Evolutionary conservation across 2,113 vertebrate species (phyloP).

Genomic region (Steatornis caripensis): DNA sequence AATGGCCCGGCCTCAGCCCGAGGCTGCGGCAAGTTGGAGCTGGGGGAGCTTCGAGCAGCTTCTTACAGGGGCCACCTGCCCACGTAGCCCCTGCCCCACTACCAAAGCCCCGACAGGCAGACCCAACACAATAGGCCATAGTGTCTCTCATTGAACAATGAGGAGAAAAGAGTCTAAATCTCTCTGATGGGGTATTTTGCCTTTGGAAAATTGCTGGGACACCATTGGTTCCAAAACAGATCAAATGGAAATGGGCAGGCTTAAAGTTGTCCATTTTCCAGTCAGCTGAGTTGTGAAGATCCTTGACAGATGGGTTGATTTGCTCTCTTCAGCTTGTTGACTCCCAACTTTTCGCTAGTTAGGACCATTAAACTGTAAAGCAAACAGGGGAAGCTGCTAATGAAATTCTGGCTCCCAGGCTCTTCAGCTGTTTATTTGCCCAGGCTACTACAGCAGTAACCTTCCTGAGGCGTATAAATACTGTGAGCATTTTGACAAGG

Average conservation of each 20-base stretch:
- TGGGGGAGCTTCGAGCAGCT: too few relatives aligned
- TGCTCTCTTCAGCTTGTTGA: background rate
- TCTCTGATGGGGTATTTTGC: background rate
- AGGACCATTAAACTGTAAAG: background rate
- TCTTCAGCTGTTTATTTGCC: background rate
- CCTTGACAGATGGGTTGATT: background rate
- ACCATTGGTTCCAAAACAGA: background rate
- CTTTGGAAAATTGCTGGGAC: background rate
- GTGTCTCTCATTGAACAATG: background rate
- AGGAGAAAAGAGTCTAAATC: background rate
- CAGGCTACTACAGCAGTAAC: background rate
- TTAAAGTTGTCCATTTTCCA: background rate
- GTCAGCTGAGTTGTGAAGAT: background rate
- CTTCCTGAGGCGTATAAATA: background rate
- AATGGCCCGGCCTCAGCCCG: too few relatives aligned
- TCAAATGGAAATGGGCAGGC: background rate
- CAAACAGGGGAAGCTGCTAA: background rate
- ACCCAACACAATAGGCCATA: too few relatives aligned
- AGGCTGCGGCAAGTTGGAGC: too few relatives aligned
- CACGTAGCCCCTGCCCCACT: too few relatives aligned
- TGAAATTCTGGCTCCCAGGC: background rate
- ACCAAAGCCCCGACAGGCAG: too few relatives aligned
- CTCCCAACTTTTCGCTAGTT: background rate
- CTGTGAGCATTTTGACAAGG: background rate
- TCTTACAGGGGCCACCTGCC: too few relatives aligned